Evolutionary conservation across 2,113 vertebrate species (phyloP).

Genomic region (Amblyopsis rosae): DNA sequence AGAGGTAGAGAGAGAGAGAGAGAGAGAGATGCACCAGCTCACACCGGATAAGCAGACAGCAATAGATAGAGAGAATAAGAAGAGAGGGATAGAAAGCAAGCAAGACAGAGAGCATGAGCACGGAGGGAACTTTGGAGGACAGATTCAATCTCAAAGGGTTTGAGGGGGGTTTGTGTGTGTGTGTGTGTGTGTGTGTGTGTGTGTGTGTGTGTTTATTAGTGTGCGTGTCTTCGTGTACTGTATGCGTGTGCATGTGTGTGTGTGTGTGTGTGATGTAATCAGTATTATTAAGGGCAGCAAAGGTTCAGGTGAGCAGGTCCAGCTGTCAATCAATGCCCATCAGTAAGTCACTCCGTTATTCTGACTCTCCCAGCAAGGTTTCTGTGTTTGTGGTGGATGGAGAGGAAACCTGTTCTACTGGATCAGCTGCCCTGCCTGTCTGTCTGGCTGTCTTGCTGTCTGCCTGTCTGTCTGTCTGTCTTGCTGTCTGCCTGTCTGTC

Average conservation of each 20-base stretch:
- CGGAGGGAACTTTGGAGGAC: not conserved
- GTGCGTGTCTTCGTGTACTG: not conserved
- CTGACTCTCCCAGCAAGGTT: not conserved
- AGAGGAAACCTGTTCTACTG: constrained; percentile 19
- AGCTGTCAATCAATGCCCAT: no score
- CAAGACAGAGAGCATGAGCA: not conserved
- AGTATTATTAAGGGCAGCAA: no score
- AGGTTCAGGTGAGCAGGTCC: no score
- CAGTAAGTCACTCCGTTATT: not conserved
- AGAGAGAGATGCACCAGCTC: not conserved
- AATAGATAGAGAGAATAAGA: not conserved
- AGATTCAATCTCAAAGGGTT: constrained; percentile 30
- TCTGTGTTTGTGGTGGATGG: not conserved
- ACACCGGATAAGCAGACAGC: not conserved
- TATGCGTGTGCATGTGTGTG: not conserved
- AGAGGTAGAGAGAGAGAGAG: constrained; percentile 5
- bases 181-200: not conserved
- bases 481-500: not conserved
- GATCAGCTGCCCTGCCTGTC: constrained; percentile 34
- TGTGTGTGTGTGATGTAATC: not conserved
- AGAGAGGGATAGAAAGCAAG: constrained; percentile 1
- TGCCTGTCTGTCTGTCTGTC: not conserved
- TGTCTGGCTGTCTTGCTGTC: not conserved
- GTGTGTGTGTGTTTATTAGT: not conserved
- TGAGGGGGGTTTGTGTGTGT: constrained; percentile 4